These are phyloP conservation scores for Datnioides undecimradiatus DNA, from an alignment of 2,113 vertebrate species.

Conservation along the genomic window DNA sequence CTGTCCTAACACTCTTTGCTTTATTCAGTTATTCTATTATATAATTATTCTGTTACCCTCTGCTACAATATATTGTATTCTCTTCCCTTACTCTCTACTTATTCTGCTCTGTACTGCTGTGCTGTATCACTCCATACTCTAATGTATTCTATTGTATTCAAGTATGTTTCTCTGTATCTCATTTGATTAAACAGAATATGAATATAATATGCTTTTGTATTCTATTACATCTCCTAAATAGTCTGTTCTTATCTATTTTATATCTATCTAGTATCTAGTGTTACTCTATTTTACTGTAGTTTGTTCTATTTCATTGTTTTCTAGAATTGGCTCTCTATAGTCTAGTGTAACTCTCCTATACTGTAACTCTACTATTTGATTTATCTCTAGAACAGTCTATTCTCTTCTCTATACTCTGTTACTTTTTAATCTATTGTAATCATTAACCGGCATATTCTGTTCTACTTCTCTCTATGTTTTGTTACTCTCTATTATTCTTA, in stretches of 20 bases:
- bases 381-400: not conserved
- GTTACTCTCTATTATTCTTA: not conserved
- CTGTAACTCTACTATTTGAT: not conserved
- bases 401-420: not conserved
- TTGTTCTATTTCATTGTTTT: not conserved
- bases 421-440: too few species aligned
- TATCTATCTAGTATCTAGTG: not conserved
- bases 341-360: too few species aligned
- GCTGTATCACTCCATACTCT: not conserved
- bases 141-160: not conserved
- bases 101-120: not conserved
- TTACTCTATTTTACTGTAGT: too few species aligned
- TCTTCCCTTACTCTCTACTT: not conserved
- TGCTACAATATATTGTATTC: not conserved
- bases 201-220: too few species aligned
- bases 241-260: not conserved
- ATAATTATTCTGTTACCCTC: not conserved
- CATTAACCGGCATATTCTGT: too few species aligned
- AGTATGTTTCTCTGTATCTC: too few species aligned
- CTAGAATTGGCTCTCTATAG: too few species aligned
- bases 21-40: not conserved
- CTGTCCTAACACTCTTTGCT: too few species aligned
- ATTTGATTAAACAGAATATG: too few species aligned
- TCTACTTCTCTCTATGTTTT: not conserved
- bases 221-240: not conserved